Evolutionary conservation across 2,797 vertebrate species (phyloP), one percentile per base, ranked within the genome.

Genomic region (Dicrostonyx torquatus): DNA sequence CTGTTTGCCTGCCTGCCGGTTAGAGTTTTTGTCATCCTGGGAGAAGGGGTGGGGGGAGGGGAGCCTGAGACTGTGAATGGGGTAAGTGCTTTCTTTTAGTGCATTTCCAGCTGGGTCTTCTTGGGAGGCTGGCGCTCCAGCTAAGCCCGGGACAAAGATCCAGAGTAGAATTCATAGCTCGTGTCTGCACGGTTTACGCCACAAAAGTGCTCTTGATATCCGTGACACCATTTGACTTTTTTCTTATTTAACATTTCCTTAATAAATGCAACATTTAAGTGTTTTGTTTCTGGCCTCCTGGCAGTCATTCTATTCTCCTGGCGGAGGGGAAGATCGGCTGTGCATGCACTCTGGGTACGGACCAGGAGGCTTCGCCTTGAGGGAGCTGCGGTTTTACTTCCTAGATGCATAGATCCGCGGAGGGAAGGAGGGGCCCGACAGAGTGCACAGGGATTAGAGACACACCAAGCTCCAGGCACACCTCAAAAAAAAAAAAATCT

Each of bases 261-360:
- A 97, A 98, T 98, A 98, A 98, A 98, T 96, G 66, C 72, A 80
- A 95, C 75, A 72, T 90, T 94, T 88, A 96, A 95, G 91, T 95
- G 95, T 97, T 97, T 95, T 70, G 50, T 79, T 87, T 66, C 93
- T 87, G 97, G 90, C 90, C 87, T 97, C 83, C 85, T 94, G 73
- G 94, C 94, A 88, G 77, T 97, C 89, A 91, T 96, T 98, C 90
- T 55, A 76, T 22, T 29, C 87, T 89, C 62, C 77, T 0, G 20
- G 76, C 22, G 1, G n/a, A 78, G 53, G 55, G 92, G 34, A 55
- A 87, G 50, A 50, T 78, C 22, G 5, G 0, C 4, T 6, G 6
- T 3, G 53, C 58, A 60, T 3, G 53, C 58, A 60, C 70, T 84
- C 45, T 3, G 72, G 62, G 66, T 91, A 45, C 48, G 0, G 7